A percentile compares a stretch with the other conserved stretches of the same genome.
Evolutionary conservation across 1,140 invertebrate genomes (phyloP).

Genomic region (Procambarus clarkii): DNA sequence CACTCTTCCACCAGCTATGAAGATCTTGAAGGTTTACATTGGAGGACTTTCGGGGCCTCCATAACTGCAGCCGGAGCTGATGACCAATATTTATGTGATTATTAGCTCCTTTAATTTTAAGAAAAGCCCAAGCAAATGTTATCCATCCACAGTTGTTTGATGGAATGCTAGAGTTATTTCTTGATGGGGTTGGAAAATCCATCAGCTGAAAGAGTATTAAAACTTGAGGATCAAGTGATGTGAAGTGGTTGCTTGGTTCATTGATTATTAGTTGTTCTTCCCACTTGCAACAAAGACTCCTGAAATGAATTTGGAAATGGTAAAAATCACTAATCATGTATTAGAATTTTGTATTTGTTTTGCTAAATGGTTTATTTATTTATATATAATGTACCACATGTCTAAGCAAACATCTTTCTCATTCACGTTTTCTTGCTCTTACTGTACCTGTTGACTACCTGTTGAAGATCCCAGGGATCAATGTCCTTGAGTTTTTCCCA

Average conservation of each 20-base stretch:
- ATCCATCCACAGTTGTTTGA: constrained; percentile 20
- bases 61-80: constrained; percentile 53
- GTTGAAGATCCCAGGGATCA: too few species aligned
- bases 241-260: constrained; percentile 40
- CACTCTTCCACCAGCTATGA: constrained; percentile 66
- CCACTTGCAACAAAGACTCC: constrained; percentile 50
- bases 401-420: too few species aligned
- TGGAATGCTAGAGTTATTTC: neutral
- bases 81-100: constrained; percentile 53
- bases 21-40: constrained; percentile 30
- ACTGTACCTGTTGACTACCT: too few species aligned
- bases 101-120: constrained; percentile 50
- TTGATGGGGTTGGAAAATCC: constrained; percentile 36
- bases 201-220: constrained; percentile 60
- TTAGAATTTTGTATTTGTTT: too few species aligned
- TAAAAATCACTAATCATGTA: neutral
- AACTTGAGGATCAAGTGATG: constrained; percentile 36
- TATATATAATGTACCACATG: too few species aligned
- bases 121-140: constrained; percentile 65
- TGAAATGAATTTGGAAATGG: neutral
- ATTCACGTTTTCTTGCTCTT: too few species aligned
- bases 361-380: too few species aligned
- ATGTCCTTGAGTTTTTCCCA: too few species aligned
- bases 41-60: constrained; percentile 31
- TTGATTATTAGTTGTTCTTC: constrained; percentile 60